Evolutionary conservation across 2,797 vertebrate species (phyloP), one percentile per base, ranked within the genome.

Genomic region (Tokudaia muenninki): DNA sequence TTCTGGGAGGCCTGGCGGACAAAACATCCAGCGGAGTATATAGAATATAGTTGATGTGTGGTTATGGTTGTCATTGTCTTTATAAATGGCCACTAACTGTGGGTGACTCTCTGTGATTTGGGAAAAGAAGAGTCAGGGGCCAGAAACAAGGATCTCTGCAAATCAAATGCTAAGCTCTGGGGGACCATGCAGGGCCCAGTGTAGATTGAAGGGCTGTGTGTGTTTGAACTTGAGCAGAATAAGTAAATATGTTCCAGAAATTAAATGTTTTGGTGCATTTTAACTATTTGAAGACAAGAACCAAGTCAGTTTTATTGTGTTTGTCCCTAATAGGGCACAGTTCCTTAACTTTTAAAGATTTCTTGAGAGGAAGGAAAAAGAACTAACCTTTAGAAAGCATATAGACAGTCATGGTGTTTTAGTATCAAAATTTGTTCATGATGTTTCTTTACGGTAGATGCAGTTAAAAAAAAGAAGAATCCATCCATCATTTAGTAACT

Each of bases 221-320:
- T 90, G 16, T 84, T 81, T 92, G 63, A 88, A 95, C 74, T 86
- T 89, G 86, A 81, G 65, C 37, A 14, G 84, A 83, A 17, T 87
- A 83, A 72, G 47, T 29, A 74, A 37, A 37, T 50, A 57, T 26
- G 79, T 47, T 59, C 22, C 41, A 86, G 22, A 50, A 61, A 84
- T 44, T 52, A n/a, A 29, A 31, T 31, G n/a, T 47, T 87, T 72
- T 26, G 1, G 17, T 65, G 34, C 63, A n/a, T 77, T 92, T 93
- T 79, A 94, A 14, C 41, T 59, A 16, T 61, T 57, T 47, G 82
- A 96, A 86, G 47, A 61, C n/a, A 89, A 13, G 1, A 29, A n/a
- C 31, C 55, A 61, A 14, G 11, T 72, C 19, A 41, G 37, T 90
- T 95, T 96, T 74, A 79, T 86, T 44, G 4, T 29, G 1, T 44